These are phyloP conservation scores for Babyrousa celebensis DNA, from an alignment of 2,797 vertebrate species.

Conservation along the genomic window DNA sequence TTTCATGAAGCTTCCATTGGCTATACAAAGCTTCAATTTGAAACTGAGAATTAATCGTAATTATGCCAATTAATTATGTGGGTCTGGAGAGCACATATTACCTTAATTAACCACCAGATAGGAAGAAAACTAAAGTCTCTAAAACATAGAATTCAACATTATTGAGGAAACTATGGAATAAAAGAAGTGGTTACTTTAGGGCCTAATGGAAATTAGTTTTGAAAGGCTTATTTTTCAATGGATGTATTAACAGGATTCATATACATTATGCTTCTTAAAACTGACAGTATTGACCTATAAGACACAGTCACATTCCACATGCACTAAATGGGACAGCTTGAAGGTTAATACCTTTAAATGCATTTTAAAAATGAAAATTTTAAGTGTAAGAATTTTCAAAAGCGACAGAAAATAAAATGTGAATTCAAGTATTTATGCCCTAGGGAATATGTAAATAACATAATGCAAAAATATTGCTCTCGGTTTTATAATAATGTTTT, in stretches of 20 bases:
- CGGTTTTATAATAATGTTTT: not conserved
- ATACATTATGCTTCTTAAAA: slow-evolving; percentile 1
- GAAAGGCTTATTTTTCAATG: slow-evolving; percentile 21
- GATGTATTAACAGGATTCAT: slow-evolving; percentile 11
- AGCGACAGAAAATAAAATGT: not conserved
- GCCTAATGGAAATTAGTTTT: not conserved
- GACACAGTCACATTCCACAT: not conserved
- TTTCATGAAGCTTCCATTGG: not conserved
- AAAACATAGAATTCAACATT: not conserved
- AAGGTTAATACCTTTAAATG: slow-evolving; percentile 36
- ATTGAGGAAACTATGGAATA: not conserved
- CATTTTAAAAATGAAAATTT: not conserved
- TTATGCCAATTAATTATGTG: not conserved
- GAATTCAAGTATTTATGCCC: slow-evolving; percentile 53
- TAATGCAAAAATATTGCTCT: not conserved
- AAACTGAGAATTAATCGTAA: not conserved
- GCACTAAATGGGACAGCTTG: slow-evolving; percentile 28
- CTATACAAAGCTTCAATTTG: not conserved
- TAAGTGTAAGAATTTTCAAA: slow-evolving; percentile 27
- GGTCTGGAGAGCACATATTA: not conserved
- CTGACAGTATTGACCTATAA: not conserved
- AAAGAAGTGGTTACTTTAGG: not conserved
- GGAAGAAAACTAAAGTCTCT: not conserved
- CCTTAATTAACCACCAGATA: not conserved
- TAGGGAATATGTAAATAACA: slow-evolving; percentile 76